Evolutionary conservation across 2,888 invertebrate species (phyloP).

Genomic region (Creontiades dilutus): DNA sequence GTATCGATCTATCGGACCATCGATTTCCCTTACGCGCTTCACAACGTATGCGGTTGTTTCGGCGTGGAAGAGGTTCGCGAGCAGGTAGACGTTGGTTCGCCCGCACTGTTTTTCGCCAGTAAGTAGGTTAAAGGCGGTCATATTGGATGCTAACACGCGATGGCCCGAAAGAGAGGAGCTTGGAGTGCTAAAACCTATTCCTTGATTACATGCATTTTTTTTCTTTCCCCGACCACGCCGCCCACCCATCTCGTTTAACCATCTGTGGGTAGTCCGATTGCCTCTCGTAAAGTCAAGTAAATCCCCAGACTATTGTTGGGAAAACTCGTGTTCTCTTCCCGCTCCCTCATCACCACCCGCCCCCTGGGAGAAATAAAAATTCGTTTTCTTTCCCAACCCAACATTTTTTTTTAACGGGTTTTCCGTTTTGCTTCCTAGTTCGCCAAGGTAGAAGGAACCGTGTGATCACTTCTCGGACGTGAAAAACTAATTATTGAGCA

Average conservation of each 20-base stretch:
- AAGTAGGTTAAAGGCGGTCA: conserved; percentile 11
- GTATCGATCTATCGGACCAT: neutral
- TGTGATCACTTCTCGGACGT: too few relatives aligned
- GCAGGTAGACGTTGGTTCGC: neutral
- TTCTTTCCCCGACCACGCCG: neutral
- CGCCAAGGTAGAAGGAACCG: too few relatives aligned
- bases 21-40: neutral
- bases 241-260: neutral
- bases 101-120: neutral
- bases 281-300: conserved; percentile 26
- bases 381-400: neutral
- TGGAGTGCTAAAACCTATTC: conserved; percentile 31
- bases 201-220: conserved; percentile 31
- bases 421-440: too few relatives aligned
- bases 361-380: neutral
- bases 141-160: conserved; percentile 35
- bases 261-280: neutral
- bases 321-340: neutral
- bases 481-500: too few relatives aligned
- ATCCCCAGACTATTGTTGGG: conserved; percentile 2
- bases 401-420: neutral
- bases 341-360: neutral
- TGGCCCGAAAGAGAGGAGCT: neutral
- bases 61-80: neutral
- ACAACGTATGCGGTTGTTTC: neutral